A percentile compares a stretch with the other conserved stretches of the same genome.
Evolutionary conservation across 2,113 vertebrate species (phyloP).

Genomic region (Mionectes macconnelli): DNA sequence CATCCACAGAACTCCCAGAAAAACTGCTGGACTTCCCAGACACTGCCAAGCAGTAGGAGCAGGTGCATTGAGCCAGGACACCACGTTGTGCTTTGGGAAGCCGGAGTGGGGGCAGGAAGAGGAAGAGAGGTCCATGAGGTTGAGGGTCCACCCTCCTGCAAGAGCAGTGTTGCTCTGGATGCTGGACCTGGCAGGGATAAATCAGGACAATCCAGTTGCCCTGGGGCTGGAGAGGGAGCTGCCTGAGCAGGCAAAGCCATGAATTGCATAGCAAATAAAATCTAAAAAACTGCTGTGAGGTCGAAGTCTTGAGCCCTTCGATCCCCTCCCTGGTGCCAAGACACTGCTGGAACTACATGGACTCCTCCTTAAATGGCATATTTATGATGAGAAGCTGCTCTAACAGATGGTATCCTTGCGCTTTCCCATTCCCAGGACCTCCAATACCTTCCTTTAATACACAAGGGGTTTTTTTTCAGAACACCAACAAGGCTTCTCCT

Average conservation of each 20-base stretch:
- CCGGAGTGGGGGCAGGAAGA: fast-evolving
- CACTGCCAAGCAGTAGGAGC: not conserved
- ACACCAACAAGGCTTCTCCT: not conserved
- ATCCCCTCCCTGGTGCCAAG: not conserved
- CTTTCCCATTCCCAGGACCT: not conserved
- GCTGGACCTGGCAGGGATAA: fast-evolving
- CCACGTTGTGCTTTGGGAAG: fast-evolving
- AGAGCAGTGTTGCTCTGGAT: not conserved
- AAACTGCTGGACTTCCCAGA: fast-evolving
- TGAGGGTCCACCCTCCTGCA: not conserved
- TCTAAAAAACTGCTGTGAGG: not conserved
- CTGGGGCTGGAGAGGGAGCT: not conserved
- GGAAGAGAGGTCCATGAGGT: fast-evolving
- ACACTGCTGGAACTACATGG: fast-evolving
- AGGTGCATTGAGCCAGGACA: fast-evolving
- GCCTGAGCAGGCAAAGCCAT: not conserved
- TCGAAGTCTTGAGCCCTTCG: not conserved
- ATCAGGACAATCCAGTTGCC: not conserved
- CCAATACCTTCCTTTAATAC: not conserved
- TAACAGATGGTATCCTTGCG: not conserved
- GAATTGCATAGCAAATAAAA: not conserved
- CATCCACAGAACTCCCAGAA: not conserved
- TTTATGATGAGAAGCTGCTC: not conserved
- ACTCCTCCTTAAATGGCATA: not conserved
- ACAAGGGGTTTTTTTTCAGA: not conserved